Conservation (phyloP, 23 tunicate genomes). For the Styela plicata region DNA sequence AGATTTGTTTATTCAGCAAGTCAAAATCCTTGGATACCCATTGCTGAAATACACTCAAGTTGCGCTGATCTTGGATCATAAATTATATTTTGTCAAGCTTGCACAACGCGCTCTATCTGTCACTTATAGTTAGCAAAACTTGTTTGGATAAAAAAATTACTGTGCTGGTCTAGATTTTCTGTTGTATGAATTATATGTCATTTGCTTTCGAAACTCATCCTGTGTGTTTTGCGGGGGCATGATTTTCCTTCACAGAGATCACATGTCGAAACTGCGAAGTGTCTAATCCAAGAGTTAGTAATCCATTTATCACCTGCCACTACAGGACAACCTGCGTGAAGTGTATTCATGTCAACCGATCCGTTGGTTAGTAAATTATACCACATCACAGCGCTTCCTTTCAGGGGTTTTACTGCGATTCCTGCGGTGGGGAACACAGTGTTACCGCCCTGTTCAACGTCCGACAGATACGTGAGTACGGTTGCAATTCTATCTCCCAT, state of each 20-base stretch:
- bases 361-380: conserved; percentile 8
- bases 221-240: neutral
- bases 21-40: too few species aligned
- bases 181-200: too few species aligned
- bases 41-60: too few species aligned
- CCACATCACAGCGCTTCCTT: conserved; percentile 16
- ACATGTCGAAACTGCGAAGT: neutral
- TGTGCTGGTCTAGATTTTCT: too few species aligned
- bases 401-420: neutral
- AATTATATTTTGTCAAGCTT: too few species aligned
- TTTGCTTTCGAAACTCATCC: neutral
- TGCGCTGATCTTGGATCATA: too few species aligned
- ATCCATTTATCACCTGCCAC: conserved; percentile 5
- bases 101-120: too few species aligned
- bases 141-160: too few species aligned
- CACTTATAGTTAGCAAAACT: too few species aligned
- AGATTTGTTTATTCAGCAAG: too few species aligned
- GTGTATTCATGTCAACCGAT: neutral
- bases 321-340: conserved; percentile 16
- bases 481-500: conserved; percentile 18
- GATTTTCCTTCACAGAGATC: neutral
- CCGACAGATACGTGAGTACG: neutral
- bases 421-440: neutral
- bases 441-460: conserved; percentile 13
- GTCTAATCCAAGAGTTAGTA: conserved; percentile 5